Conservation (phyloP, 2,113 vertebrate genomes). For the Aptenodytes forsteri region DNA sequence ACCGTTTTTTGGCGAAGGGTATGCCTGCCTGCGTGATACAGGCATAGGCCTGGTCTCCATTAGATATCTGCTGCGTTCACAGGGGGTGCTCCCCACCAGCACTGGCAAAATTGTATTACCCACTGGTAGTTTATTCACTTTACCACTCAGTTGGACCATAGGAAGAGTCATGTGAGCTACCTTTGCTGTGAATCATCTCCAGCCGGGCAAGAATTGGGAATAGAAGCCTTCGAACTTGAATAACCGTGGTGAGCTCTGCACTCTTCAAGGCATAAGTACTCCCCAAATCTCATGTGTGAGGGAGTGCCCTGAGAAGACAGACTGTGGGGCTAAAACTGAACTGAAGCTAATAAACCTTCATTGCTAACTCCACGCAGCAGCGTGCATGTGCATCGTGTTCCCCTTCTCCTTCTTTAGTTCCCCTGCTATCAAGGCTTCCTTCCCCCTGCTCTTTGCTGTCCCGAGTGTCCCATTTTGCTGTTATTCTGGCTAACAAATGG, state of each 20-base stretch:
- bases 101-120: background rate
- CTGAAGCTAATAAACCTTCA: background rate
- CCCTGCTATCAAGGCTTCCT: background rate
- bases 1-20: accelerated
- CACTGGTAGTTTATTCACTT: background rate
- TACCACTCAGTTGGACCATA: accelerated
- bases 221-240: background rate
- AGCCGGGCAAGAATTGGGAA: background rate
- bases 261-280: background rate
- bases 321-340: background rate
- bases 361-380: accelerated
- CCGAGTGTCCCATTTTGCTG: background rate
- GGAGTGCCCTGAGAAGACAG: background rate
- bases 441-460: background rate
- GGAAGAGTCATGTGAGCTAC: background rate
- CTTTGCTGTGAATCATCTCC: background rate
- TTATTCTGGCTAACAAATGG: background rate
- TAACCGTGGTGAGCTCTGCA: background rate
- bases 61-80: background rate
- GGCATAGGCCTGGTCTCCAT: accelerated
- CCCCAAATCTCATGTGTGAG: background rate
- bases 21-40: accelerated
- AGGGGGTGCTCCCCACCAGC: background rate
- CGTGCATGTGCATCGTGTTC: accelerated
- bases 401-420: background rate